Evolutionary conservation across 1,140 invertebrate genomes (phyloP).

Genomic region (Drosophila subpulchrella): DNA sequence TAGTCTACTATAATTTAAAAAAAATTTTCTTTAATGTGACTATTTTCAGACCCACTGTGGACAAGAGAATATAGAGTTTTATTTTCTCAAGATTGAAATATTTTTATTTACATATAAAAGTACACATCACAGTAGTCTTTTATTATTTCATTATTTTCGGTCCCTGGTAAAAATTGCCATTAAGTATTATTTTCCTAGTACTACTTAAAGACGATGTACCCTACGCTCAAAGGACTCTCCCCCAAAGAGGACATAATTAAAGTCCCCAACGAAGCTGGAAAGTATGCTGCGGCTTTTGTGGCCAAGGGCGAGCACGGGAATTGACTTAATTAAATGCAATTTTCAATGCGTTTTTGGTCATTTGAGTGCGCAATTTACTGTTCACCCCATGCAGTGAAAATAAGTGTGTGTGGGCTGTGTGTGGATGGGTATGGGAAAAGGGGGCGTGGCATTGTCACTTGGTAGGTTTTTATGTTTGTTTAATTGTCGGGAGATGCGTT

Average conservation of each 20-base stretch:
- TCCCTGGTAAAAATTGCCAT: too few relatives aligned
- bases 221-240: not conserved
- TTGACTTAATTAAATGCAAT: conserved; percentile 81
- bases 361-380: conserved; percentile 75
- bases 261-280: conserved; percentile 18
- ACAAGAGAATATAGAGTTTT: too few relatives aligned
- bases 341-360: conserved; percentile 72
- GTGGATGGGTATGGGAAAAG: not conserved
- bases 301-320: conserved; percentile 36
- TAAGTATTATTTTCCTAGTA: not conserved
- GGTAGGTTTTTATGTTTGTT: conserved; percentile 77
- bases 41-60: too few relatives aligned
- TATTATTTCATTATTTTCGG: too few relatives aligned
- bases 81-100: too few relatives aligned
- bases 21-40: too few relatives aligned
- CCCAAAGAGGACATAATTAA: conserved; percentile 3
- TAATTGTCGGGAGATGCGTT: conserved; percentile 73
- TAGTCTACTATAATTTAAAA: too few relatives aligned
- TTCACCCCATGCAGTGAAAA: conserved; percentile 30
- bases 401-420: conserved; percentile 1
- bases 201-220: not conserved
- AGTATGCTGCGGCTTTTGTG: conserved; percentile 46
- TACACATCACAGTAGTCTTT: too few relatives aligned
- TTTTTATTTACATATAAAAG: too few relatives aligned
- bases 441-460: conserved; percentile 59